These are phyloP conservation scores for Diglossa cyanea DNA, from an alignment of 2,797 vertebrate species.

Conservation along the genomic window DNA sequence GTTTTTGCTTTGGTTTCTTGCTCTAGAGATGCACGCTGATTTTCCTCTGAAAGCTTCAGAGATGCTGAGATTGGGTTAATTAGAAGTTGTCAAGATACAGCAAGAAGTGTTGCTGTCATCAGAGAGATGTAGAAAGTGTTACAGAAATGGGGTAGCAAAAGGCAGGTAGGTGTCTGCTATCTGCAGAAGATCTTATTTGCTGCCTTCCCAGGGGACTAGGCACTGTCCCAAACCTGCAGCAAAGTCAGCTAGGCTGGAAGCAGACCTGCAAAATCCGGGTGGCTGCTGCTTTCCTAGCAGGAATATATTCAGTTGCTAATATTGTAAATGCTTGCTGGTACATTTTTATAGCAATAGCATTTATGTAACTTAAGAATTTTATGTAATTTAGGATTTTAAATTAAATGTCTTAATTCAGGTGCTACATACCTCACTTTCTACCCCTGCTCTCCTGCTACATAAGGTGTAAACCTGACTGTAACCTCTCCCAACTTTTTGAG, in stretches of 20 bases:
- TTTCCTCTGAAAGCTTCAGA: not conserved
- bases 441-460: not conserved
- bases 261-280: not conserved
- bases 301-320: not conserved
- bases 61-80: conserved; percentile 6
- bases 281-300: not conserved
- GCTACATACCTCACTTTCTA: not conserved
- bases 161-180: conserved; percentile 23
- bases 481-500: not conserved
- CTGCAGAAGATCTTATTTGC: not conserved
- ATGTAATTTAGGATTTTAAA: not conserved
- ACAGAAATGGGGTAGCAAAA: not conserved
- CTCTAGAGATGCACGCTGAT: not conserved
- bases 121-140: not conserved
- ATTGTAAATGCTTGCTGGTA: not conserved
- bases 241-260: not conserved
- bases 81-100: conserved; percentile 33
- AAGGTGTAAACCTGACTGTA: not conserved
- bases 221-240: not conserved
- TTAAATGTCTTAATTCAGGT: not conserved
- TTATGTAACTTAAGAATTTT: not conserved
- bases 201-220: not conserved
- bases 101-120: not conserved
- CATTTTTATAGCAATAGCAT: not conserved
- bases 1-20: not conserved